phyloP scores from a whole-genome alignment of 1,140 invertebrate species.

The Caerostris darwini region DNA sequence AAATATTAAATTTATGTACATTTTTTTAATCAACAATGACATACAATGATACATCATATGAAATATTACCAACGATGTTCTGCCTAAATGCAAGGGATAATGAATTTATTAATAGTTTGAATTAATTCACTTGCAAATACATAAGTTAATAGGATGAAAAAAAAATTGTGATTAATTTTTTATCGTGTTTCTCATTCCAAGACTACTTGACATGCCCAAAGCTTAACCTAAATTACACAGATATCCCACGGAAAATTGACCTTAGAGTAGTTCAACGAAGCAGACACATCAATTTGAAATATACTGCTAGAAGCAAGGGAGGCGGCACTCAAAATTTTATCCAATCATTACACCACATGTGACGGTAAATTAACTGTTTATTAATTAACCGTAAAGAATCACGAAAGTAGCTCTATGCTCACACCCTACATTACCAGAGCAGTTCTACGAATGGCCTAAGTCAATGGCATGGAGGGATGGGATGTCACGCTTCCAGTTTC shows the following conservation, averaged over 20 bases:
- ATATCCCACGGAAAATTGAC: background rate
- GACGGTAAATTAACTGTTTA: conserved; percentile 23
- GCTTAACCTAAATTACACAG: background rate
- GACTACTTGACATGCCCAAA: no score
- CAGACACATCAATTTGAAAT: background rate
- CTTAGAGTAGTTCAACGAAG: background rate
- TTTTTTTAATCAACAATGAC: no score
- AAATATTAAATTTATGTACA: no score
- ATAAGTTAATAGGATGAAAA: no score
- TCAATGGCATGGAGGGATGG: background rate
- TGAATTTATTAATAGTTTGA: no score
- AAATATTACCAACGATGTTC: no score
- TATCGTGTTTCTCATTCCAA: no score
- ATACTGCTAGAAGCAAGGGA: background rate
- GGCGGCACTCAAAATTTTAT: background rate
- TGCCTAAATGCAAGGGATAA: no score
- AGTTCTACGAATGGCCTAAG: background rate
- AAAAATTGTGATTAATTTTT: no score
- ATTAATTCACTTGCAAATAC: no score
- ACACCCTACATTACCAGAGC: background rate
- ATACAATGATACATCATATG: no score
- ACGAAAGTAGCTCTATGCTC: background rate
- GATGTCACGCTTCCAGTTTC: background rate
- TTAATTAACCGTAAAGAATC: conserved; percentile 5
- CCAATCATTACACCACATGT: conserved; percentile 2